Base-by-base conservation (phyloP, 2,888 invertebrate genomes). In the Agrochola lota region DNA sequence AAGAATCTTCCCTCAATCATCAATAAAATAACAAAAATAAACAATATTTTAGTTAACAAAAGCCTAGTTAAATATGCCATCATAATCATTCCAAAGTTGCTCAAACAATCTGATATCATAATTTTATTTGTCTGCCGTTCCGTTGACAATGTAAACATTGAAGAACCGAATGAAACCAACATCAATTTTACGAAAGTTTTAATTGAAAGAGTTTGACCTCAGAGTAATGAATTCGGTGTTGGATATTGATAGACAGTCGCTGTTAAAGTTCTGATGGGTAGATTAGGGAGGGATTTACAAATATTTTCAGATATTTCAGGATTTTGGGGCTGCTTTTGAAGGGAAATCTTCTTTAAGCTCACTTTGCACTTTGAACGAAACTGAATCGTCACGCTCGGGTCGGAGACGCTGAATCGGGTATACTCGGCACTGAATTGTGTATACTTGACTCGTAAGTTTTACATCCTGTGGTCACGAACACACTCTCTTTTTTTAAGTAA, bases 131-230 rank as follows among this genome's bases (percentile, higher is more conserved):
- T 46, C 46, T 12, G 12, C 46, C 71, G 60, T 71, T 71, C 17
- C 40, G 70, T 60, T 71, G n/a, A 67, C 75, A 86, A 30, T 74
- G 76, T 78, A 71, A 80, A 84, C 71, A 78, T 73, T 77, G 59
- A 77, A 80, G 76, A 74, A 35, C 30, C 49, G 40, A 81, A 82
- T 69, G 67, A 78, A 80, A 86, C 85, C 84, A 85, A 77, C 83
- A 88, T 85, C 77, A 88, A 89, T 87, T 86, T 84, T 63, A 55
- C n/a, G 40, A 81, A 91, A 91, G 81, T 91, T 91, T 87, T 91
- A 89, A 91, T 90, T 89, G 87, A 90, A 90, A 86, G 84, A 84
- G 80, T 81, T 82, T 77, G 87, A 83, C 80, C 87, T 77, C 43
- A 26, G 5, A 11, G 26, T 78, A 81, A 85, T 81, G 64, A 75